A percentile compares a stretch with the other conserved stretches of the same genome.
These are phyloP conservation scores for Mythimna ferrago DNA, from an alignment of 2,888 invertebrate genomes.

Conservation along the genomic window DNA sequence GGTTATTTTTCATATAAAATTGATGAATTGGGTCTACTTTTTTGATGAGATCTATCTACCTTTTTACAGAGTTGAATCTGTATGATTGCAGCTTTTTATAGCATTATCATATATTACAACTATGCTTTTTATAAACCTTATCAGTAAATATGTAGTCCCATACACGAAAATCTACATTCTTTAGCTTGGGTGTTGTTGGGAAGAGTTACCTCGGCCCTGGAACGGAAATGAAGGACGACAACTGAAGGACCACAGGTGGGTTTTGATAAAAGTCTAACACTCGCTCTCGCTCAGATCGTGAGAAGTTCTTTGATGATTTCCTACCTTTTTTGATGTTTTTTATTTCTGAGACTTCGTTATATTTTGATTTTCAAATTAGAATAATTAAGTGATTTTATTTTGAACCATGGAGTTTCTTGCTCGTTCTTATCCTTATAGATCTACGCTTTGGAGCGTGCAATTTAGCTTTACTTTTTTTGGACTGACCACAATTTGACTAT, in stretches of 20 bases:
- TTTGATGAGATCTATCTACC: constrained; percentile 38
- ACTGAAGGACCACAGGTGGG: too few relatives aligned
- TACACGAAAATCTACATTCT: constrained; percentile 43
- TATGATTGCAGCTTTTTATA: constrained; percentile 6
- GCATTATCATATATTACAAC: neutral
- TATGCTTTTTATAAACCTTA: constrained; percentile 7
- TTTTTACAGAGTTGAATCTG: neutral
- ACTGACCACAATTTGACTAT: too few relatives aligned
- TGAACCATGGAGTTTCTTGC: too few relatives aligned
- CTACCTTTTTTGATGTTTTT: neutral
- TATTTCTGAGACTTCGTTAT: neutral
- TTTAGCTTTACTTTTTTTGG: too few relatives aligned
- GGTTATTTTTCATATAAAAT: constrained; percentile 12
- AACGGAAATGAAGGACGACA: too few relatives aligned
- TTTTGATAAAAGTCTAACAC: too few relatives aligned
- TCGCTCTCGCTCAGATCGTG: too few relatives aligned
- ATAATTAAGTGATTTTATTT: neutral
- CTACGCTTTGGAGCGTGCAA: too few relatives aligned
- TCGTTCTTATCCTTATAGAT: too few relatives aligned
- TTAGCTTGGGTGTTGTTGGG: too few relatives aligned
- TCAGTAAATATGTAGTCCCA: constrained; percentile 22
- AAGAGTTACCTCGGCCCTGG: too few relatives aligned
- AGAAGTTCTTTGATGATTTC: too few relatives aligned
- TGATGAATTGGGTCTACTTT: constrained; percentile 1
- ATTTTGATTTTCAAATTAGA: neutral